A percentile compares a stretch with the other conserved stretches of the same genome.
Conservation (phyloP, 2,888 invertebrate genomes). For the Timema podura region DNA sequence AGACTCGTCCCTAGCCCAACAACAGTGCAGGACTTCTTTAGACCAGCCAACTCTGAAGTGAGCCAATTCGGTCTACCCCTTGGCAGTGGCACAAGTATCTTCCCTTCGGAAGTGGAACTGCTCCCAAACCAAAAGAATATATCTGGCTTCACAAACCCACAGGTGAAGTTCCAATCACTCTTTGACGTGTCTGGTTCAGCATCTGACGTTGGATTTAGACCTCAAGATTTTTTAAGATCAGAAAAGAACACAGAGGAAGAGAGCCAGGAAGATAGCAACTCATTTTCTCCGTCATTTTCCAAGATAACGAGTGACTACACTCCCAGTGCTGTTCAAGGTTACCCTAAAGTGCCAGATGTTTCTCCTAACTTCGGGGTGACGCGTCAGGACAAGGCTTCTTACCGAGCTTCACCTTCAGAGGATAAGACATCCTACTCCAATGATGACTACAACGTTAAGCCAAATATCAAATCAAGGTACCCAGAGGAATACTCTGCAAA, state of each 20-base stretch:
- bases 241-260: slow-evolving; percentile 27
- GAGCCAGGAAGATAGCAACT: slow-evolving; percentile 11
- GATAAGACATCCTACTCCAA: neutral
- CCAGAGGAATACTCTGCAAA: slow-evolving; percentile 9
- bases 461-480: slow-evolving; percentile 4
- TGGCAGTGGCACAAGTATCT: slow-evolving; percentile 25
- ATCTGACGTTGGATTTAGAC: slow-evolving; percentile 36
- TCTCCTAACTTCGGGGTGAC: slow-evolving; percentile 9
- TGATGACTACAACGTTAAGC: slow-evolving; percentile 7
- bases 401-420: slow-evolving; percentile 18
- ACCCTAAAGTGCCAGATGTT: slow-evolving; percentile 10
- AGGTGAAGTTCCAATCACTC: slow-evolving; percentile 36
- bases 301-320: slow-evolving; percentile 27
- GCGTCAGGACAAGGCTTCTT: slow-evolving; percentile 1
- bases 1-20: slow-evolving; percentile 26
- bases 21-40: slow-evolving; percentile 32
- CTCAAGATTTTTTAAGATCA: slow-evolving; percentile 42
- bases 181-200: slow-evolving; percentile 37
- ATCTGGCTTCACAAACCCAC: slow-evolving; percentile 38
- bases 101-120: slow-evolving; percentile 33
- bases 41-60: slow-evolving; percentile 30
- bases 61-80: slow-evolving; percentile 33
- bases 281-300: slow-evolving; percentile 25
- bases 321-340: slow-evolving; percentile 12
- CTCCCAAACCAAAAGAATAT: slow-evolving; percentile 30